These are phyloP conservation scores for Eremophila alpestris DNA, from an alignment of 2,797 vertebrate genomes.

Conservation along the genomic window DNA sequence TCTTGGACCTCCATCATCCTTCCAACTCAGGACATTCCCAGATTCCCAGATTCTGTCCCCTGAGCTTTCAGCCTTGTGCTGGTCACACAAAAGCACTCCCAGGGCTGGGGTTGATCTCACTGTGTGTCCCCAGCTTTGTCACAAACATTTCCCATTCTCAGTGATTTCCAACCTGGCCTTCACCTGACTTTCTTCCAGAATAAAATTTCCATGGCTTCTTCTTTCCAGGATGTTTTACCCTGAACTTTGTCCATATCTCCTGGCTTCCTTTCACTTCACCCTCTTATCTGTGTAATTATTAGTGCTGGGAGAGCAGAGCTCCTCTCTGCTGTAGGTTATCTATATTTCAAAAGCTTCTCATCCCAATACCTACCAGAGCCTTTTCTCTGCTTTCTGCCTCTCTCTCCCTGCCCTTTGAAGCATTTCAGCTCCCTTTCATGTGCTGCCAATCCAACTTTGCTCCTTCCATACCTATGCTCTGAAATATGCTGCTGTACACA, in stretches of 20 bases:
- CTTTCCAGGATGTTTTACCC: neutral
- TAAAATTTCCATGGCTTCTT: neutral
- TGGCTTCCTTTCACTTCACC: slow-evolving; percentile 1
- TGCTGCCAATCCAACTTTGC: slow-evolving; percentile 37
- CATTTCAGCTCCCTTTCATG: slow-evolving; percentile 37
- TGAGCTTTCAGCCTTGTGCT: neutral
- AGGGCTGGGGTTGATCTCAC: neutral
- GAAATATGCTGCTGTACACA: slow-evolving; percentile 37
- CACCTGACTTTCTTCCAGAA: neutral
- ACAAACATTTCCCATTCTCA: neutral
- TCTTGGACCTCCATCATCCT: neutral
- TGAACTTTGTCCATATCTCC: neutral
- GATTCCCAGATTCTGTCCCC: neutral
- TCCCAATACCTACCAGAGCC: slow-evolving; percentile 40
- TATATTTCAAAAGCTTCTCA: slow-evolving; percentile 67
- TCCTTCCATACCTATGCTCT: slow-evolving; percentile 39
- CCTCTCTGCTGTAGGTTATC: slow-evolving; percentile 69
- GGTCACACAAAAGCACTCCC: neutral
- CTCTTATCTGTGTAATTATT: slow-evolving; percentile 46
- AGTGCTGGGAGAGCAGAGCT: slow-evolving; percentile 31
- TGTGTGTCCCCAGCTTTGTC: neutral
- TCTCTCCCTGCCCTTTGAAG: slow-evolving; percentile 51
- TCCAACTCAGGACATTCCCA: neutral
- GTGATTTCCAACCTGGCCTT: neutral
- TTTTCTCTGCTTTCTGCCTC: slow-evolving; percentile 52